Base-by-base conservation (phyloP, 2,888 invertebrate species). In the Meta bourneti region DNA sequence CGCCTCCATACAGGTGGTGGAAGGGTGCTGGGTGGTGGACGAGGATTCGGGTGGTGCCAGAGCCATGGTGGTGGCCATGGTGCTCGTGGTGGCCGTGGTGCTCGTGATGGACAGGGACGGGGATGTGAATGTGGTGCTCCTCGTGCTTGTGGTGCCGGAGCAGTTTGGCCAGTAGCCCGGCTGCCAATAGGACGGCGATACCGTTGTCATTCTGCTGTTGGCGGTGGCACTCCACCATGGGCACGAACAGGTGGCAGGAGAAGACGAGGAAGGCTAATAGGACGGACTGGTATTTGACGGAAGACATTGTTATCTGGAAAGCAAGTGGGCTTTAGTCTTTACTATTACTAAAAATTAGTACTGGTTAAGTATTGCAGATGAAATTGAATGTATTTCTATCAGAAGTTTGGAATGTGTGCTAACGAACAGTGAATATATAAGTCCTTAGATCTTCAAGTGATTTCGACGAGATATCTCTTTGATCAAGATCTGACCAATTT, bases 131-230 rank as follows among this genome's bases (percentile, higher is more conserved):
- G 61, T 87, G 91, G 49, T 83, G 82, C 13, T 75, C 51, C 9
- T 92, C 83, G n/a, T 85, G 61, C 4, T 92, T 34, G 13, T 88
- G 87, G 49, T 92, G 81, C 11, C 69, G 61, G 4, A 92, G 69
- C 2, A 92, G 13, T 51, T 89, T 92, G n/a, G 92, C 92, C 5
- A 92, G 51, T 7, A 89, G 20, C 8, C 92, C 89, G 7, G 89
- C 89, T 16, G 92, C 92, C 19, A 89, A 13, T 4, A 92, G 89
- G 5, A 92, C 84, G 5, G 82, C 92, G 4, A 92, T n/a, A 7
- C 87, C 91, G 2, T 84, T 19, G 11, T 89, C 70, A 20, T 86
- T 81, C 7, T 82, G 54, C 6, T 83, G 77, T 0, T 82, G 83
- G 8, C 87, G 87, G 11, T 69, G 52, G 49, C 52, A 13, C n/a